phyloP scores from a whole-genome alignment of 1,140 invertebrate genomes.

The Pseudomyrmex concolor region DNA sequence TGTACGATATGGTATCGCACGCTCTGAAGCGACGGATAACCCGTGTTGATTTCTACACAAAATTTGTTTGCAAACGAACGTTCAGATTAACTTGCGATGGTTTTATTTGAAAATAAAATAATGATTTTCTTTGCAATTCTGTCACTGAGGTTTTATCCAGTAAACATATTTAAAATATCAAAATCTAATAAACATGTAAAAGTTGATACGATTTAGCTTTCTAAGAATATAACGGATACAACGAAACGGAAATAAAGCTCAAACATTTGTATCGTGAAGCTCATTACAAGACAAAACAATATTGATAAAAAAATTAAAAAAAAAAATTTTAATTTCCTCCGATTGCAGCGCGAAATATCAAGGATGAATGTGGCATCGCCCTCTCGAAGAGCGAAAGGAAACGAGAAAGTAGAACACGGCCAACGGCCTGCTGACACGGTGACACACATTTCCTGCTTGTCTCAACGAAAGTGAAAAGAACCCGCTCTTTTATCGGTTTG shows the following conservation, averaged over 20 bases:
- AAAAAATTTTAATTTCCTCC: constrained; percentile 16
- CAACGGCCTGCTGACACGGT: constrained; percentile 83
- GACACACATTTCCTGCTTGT: constrained; percentile 82
- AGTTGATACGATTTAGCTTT: background rate
- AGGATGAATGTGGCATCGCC: constrained; percentile 61
- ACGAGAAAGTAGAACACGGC: constrained; percentile 84
- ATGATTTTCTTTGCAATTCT: background rate
- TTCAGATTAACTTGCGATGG: background rate
- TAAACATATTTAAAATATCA: background rate
- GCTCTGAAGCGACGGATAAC: background rate
- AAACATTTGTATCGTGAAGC: background rate
- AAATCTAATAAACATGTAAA: background rate
- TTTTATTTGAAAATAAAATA: background rate
- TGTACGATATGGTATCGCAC: background rate
- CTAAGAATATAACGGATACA: background rate
- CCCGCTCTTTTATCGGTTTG: constrained; percentile 69
- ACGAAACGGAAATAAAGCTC: background rate
- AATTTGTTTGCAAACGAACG: background rate
- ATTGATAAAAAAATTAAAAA: background rate
- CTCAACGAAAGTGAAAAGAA: constrained; percentile 85
- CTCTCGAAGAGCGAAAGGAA: constrained; percentile 82
- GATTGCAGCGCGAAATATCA: constrained; percentile 50
- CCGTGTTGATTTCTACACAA: background rate
- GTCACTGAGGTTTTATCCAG: no score
- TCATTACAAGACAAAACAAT: background rate